Base-by-base conservation (phyloP, 2,888 invertebrate species). In the Junonia oenone region DNA sequence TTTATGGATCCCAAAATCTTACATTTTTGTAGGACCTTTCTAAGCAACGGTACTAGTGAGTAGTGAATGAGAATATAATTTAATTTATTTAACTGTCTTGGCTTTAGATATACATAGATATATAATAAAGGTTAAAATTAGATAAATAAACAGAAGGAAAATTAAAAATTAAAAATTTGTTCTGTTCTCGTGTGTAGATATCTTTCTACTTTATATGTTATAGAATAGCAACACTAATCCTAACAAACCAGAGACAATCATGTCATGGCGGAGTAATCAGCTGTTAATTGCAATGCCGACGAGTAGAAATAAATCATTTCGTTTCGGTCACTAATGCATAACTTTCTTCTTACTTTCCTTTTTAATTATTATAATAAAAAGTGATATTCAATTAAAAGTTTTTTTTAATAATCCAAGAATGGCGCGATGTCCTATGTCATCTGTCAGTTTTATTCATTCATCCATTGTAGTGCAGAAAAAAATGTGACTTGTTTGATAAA, bases 191-290 rank as follows among this genome's bases (percentile, higher is more conserved):
- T 5, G 6, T 6, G 6, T 26, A 5, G 26, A 5, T 26, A 6
- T 26, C 4, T 26, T 26, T 26, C 9, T 8, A 29, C 9, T 29
- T 29, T 29, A 29, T 29, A 8, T 29, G 0, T 26, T 26, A 1
- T 2, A 17, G 2, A 6, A 43, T 37, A 47, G 47, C 40, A 54
- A 54, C 54, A 48, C 35, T 17, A 2, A 29, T 31, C 38, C 31
- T 29, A 37, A 15, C 19, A 14, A 8, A 22, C 52, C 59, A 59
- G 29, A 51, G 59, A 60, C 54, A 57, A 72, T 66, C 76, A 43
- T 80, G 82, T 79, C 83, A 86, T 86, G 87, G 88, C 86, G 85
- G 81, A 81, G 81, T 88, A 85, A 89, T 89, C 88, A 88, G 87
- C 87, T 88, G 88, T 81, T 87, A 83, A 81, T 84, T 83, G 83